Percentiles rank a stretch among this genome's conserved stretches.
Conservation (phyloP, 2,113 vertebrate genomes). For the Todiramphus saurophagus region DNA sequence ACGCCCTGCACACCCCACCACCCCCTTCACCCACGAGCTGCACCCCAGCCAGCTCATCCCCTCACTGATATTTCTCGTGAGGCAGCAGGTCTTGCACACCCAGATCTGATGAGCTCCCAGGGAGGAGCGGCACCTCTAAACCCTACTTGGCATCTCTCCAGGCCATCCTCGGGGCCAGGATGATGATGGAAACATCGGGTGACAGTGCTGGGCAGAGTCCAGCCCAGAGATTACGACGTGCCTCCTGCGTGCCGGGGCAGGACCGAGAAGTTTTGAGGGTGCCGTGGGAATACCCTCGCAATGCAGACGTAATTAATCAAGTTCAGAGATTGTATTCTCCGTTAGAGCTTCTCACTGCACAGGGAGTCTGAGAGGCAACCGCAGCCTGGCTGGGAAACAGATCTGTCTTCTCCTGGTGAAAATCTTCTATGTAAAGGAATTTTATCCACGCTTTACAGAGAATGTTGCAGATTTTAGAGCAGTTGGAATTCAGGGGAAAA, state of each 20-base stretch:
- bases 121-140: background rate
- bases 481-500: background rate
- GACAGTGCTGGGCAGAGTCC: background rate
- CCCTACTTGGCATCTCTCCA: background rate
- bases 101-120: background rate
- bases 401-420: background rate
- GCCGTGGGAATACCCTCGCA: background rate
- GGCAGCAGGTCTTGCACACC: background rate
- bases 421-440: background rate
- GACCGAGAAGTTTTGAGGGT: background rate
- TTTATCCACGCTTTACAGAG: rapidly evolving
- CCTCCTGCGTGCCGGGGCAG: background rate
- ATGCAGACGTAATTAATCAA: background rate
- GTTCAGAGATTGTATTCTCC: background rate
- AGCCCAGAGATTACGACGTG: background rate
- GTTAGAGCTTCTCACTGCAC: rapidly evolving
- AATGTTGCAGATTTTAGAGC: background rate
- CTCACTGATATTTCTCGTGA: background rate
- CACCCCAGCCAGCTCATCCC: background rate
- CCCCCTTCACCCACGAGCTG: background rate
- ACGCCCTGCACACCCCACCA: background rate
- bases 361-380: background rate
- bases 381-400: background rate
- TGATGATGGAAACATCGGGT: background rate
- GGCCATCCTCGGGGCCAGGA: background rate